phyloP scores from a whole-genome alignment of 2,888 invertebrate genomes.

The Latrodectus hesperus region DNA sequence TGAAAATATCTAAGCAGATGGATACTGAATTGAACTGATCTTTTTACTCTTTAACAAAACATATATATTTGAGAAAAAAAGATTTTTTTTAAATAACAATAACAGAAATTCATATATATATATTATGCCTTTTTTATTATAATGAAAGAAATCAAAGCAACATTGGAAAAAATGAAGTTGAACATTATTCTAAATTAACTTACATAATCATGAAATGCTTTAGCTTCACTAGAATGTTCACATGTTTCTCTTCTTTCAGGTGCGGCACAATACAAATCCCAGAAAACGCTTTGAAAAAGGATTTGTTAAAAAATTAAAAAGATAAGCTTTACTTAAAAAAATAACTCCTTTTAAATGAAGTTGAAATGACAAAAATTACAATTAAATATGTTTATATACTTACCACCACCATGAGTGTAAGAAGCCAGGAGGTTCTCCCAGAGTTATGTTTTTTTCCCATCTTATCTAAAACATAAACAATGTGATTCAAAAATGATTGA shows the following conservation, averaged over 20 bases:
- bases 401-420: slow-evolving; percentile 99
- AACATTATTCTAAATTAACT: slow-evolving; percentile 6
- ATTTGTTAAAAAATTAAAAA: neutral
- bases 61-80: neutral
- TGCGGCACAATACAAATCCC: slow-evolving; percentile 99
- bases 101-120: neutral
- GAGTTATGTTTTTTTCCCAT: slow-evolving; percentile 99
- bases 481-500: no score
- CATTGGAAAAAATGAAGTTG: neutral
- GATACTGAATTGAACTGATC: no score
- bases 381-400: slow-evolving; percentile 75
- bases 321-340: neutral
- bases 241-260: slow-evolving; percentile 98
- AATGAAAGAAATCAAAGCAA: neutral
- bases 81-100: no score
- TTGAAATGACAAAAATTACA: neutral
- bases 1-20: no score
- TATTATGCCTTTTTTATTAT: neutral
- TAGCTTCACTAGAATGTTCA: slow-evolving; percentile 99
- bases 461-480: slow-evolving; percentile 82
- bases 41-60: neutral
- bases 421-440: slow-evolving; percentile 98
- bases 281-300: slow-evolving; percentile 80
- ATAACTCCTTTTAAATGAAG: neutral
- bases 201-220: slow-evolving; percentile 97